These are phyloP conservation scores for Ridgeia piscesae DNA, from an alignment of 1,140 invertebrate genomes.

Conservation along the genomic window DNA sequence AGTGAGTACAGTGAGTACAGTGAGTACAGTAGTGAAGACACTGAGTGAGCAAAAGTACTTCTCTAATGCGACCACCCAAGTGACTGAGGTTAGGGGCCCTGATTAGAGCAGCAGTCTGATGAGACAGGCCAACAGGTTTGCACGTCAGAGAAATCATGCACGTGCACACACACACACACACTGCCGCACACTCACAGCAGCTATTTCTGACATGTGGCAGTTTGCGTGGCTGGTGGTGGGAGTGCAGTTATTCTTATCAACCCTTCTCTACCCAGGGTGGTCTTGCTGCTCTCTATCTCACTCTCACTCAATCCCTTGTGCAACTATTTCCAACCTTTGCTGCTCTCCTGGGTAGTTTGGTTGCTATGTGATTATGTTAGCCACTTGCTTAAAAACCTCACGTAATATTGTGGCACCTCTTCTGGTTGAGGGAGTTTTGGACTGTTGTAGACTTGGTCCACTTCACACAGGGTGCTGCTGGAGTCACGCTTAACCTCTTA, in stretches of 20 bases:
- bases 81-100: neutral
- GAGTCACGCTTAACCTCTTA: neutral
- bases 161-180: neutral
- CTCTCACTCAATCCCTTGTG: neutral
- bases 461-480: neutral
- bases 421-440: neutral
- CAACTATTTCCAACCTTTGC: neutral
- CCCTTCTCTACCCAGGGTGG: neutral
- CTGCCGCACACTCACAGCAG: neutral
- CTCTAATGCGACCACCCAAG: neutral
- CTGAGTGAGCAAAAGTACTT: neutral
- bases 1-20: too few relatives aligned
- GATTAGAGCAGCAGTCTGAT: neutral
- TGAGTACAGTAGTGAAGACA: too few relatives aligned
- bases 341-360: neutral
- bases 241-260: neutral
- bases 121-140: neutral
- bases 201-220: too few relatives aligned
- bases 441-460: too few relatives aligned
- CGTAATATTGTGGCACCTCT: neutral
- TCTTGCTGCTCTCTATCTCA: neutral
- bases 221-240: too few relatives aligned
- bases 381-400: neutral
- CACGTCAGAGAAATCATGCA: too few relatives aligned
- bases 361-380: neutral